Evolutionary conservation across 2,113 vertebrate genomes (phyloP), one percentile per base, ranked within the genome.

Genomic region (Cairina moschata): DNA sequence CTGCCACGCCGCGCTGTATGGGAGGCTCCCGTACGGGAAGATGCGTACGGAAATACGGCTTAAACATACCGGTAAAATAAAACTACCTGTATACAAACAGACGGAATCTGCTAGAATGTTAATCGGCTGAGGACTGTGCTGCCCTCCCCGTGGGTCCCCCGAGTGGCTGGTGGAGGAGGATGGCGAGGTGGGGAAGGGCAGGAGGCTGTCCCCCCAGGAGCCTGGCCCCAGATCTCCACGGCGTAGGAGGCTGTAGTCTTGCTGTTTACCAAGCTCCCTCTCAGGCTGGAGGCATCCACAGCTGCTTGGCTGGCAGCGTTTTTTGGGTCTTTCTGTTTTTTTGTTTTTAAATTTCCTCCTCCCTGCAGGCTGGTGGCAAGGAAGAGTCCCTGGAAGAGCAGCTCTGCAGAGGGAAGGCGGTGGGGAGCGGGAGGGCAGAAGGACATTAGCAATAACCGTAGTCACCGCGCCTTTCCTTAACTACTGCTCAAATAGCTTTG

Each of bases 391-490:
- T 2, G 1, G 23, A 52, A 21, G 23, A 54, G 32, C 42, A 36
- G 44, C 50, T 66, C 34, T 58, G 88, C 83, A 88, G 44, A 46
- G 62, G 55, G 46, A 23, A 36, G 79, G 82, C 88, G 50, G 85
- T 75, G 69, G 90, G 88, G 75, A 5, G 83, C 7, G 4, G 82
- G 96, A 88, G 95, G 92, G 95, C 76, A 84, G 63, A 21, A 62
- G 46, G 84, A 23, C 5, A 1, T 82, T 77, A 94, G 95, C 96
- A 97, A 96, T 97, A 97, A 97, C 76, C 2, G 10, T 12, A 69
- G 85, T 87, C 90, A 88, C 96, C 84, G 17, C 95, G 93, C 92
- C 94, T 98, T 97, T 97, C 97, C 96, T 97, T 94, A 97, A 97
- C 78, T 74, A 42, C 17, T 38, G 36, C 50, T 76, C 8, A 46